These are phyloP conservation scores for Solen grandis DNA, from an alignment of 1,140 invertebrate species.

Conservation along the genomic window DNA sequence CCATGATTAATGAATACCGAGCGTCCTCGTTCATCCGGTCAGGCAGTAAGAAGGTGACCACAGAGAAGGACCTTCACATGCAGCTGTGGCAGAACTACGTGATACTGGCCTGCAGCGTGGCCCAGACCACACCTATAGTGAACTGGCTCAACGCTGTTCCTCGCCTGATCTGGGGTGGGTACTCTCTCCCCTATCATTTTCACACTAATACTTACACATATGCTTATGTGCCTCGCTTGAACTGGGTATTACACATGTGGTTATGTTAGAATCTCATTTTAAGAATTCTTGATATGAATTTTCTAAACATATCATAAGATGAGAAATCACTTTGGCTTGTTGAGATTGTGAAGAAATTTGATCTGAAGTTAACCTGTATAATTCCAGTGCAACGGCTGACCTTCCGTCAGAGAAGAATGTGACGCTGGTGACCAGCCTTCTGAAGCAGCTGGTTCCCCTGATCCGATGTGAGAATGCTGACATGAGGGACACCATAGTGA, in stretches of 20 bases:
- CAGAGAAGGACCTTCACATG: conserved; percentile 95
- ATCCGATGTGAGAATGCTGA: conserved; percentile 93
- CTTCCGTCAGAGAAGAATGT: conserved; percentile 26
- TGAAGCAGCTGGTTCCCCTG: conserved; percentile 94
- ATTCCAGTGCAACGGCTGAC: neutral
- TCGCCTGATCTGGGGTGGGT: conserved; percentile 89
- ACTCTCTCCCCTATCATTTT: no score
- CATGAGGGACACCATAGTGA: conserved; percentile 94
- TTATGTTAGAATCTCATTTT: no score
- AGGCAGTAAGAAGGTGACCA: conserved; percentile 88
- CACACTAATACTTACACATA: no score
- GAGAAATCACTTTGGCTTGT: no score
- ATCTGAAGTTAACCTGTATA: no score
- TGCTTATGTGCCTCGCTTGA: no score
- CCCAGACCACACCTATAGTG: conserved; percentile 84
- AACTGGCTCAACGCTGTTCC: conserved; percentile 85
- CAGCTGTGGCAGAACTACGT: conserved; percentile 98
- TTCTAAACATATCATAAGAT: no score
- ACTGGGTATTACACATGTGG: no score
- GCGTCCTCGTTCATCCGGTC: conserved; percentile 89
- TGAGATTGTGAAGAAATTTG: no score
- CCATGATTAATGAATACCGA: conserved; percentile 91
- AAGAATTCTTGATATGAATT: no score
- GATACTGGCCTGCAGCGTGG: conserved; percentile 95
- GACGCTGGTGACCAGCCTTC: conserved; percentile 82